These are phyloP conservation scores for Thalassoma bifasciatum DNA, from an alignment of 2,113 vertebrate species.

Conservation along the genomic window DNA sequence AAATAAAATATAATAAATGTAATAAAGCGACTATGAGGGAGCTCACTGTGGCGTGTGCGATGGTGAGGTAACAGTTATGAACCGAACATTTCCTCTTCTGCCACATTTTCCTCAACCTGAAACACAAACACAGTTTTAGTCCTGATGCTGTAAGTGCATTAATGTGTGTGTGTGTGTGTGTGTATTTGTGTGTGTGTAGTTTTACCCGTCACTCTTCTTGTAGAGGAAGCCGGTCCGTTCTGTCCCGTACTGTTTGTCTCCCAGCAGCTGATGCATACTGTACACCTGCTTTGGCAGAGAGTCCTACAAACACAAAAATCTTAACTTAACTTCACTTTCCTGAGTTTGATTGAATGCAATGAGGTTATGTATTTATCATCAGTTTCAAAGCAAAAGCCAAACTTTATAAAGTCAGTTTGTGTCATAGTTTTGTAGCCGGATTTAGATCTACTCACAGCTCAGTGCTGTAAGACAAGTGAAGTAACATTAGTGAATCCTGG, in stretches of 20 bases:
- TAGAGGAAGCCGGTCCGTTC: conserved; percentile 72
- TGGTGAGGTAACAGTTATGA: conserved; percentile 76
- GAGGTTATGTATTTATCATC: no score
- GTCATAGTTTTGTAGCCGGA: no score
- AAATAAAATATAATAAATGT: no score
- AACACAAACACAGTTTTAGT: conserved; percentile 25
- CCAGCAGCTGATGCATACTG: conserved; percentile 75
- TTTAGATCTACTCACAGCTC: no score
- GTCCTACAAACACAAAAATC: conserved; percentile 59
- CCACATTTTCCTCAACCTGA: conserved; percentile 77
- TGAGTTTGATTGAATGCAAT: no score
- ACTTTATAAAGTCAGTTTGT: no score
- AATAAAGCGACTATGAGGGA: neutral
- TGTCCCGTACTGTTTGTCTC: conserved; percentile 75
- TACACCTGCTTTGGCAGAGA: conserved; percentile 67
- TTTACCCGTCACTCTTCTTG: conserved; percentile 78
- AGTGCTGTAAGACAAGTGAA: no score
- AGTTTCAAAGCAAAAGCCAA: no score
- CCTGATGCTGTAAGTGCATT: no score
- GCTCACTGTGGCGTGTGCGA: conserved; percentile 73
- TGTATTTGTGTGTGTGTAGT: neutral
- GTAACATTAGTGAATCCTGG: no score
- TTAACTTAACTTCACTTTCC: no score
- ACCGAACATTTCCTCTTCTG: conserved; percentile 77
- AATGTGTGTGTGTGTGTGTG: neutral